A percentile compares a stretch with the other conserved stretches of the same genome.
phyloP scores from a whole-genome alignment of 2,797 vertebrate genomes.

The Mico argentatus region DNA sequence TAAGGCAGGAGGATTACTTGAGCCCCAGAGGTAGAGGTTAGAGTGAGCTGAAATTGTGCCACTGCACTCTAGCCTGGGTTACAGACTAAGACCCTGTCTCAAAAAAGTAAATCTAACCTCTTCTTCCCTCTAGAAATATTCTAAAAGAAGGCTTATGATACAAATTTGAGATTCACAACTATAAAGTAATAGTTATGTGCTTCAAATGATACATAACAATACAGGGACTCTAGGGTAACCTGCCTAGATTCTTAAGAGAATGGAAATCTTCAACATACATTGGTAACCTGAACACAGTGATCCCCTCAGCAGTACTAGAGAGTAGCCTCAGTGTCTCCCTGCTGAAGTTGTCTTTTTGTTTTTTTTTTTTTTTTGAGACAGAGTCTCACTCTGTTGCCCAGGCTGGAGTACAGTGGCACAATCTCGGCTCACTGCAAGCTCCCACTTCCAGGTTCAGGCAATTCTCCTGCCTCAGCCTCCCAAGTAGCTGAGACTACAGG shows the following conservation, averaged over 20 bases:
- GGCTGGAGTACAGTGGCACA: too few relatives aligned
- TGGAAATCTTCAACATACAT: constrained; percentile 31
- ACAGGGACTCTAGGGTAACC: background rate
- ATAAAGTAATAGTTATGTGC: background rate
- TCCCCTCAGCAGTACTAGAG: constrained; percentile 1
- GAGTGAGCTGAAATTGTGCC: too few relatives aligned
- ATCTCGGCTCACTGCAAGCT: too few relatives aligned
- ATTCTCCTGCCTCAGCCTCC: too few relatives aligned
- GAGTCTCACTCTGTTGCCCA: too few relatives aligned
- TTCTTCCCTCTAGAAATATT: constrained; percentile 35
- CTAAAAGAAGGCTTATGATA: constrained; percentile 39
- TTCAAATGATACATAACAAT: background rate
- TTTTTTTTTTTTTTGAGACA: too few relatives aligned
- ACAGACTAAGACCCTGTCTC: too few relatives aligned
- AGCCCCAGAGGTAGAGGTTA: too few relatives aligned
- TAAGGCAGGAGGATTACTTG: too few relatives aligned
- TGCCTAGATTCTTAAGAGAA: constrained; percentile 53
- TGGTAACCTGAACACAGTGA: constrained; percentile 30
- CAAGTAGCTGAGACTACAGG: too few relatives aligned
- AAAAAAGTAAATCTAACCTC: background rate
- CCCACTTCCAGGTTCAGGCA: too few relatives aligned
- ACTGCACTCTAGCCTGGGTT: too few relatives aligned
- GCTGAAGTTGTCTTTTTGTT: constrained; percentile 11
- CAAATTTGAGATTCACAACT: constrained; percentile 25
- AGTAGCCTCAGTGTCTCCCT: background rate